phyloP scores from a whole-genome alignment of 2,888 invertebrate species.

The Isoperla grammatica region DNA sequence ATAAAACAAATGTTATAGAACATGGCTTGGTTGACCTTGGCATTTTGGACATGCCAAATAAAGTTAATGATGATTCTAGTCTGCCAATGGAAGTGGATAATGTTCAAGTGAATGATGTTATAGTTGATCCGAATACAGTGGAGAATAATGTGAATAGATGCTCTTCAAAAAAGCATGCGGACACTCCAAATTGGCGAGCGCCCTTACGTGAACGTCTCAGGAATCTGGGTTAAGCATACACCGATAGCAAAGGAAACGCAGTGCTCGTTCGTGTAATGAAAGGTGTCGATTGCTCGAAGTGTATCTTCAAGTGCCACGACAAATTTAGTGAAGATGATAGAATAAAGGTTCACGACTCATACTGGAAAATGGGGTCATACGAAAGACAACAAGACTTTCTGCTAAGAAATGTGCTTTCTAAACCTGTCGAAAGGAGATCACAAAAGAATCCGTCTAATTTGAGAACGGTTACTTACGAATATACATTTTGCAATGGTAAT shows the following conservation, averaged over 20 bases:
- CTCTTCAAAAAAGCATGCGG: no score
- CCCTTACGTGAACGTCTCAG: neutral
- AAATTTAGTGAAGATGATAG: neutral
- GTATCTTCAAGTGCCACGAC: neutral
- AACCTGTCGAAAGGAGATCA: neutral
- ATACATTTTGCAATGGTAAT: neutral
- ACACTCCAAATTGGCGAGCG: no score
- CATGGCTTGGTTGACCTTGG: no score
- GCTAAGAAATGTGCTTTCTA: neutral
- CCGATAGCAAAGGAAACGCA: neutral
- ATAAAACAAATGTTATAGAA: no score
- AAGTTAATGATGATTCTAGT: no score
- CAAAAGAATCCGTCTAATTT: neutral
- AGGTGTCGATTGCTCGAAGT: neutral
- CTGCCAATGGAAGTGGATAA: no score
- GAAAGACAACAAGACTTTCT: neutral
- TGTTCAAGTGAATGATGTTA: no score
- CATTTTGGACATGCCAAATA: no score
- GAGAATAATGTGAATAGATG: neutral
- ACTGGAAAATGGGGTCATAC: neutral
- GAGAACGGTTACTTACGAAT: conserved; percentile 21
- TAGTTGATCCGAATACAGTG: neutral
- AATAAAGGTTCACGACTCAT: neutral
- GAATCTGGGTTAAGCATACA: neutral
- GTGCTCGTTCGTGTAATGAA: no score